Base-by-base conservation (phyloP, 2,888 invertebrate species). In the Abrostola triplasia region DNA sequence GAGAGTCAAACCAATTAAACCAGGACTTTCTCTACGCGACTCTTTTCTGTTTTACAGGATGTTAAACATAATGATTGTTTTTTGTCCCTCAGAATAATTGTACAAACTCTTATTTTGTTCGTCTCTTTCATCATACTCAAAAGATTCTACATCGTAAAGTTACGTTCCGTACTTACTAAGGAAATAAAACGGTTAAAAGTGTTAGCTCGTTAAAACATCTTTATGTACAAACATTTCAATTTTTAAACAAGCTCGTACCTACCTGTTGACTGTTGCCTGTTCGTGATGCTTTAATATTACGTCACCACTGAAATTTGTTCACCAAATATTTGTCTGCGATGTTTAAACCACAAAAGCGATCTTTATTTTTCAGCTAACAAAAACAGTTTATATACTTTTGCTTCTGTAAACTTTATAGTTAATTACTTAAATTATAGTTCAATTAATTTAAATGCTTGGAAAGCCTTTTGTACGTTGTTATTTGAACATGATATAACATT, bases 121-220 rank as follows among this genome's bases (percentile, higher is more conserved):
- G 24, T 56, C 48, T 62, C 59, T 51, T 76, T 59, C 35, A 62
- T 53, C 44, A n/a, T 37, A 36, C 47, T 56, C 50, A n/a, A n/a
- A n/a, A n/a, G n/a, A n/a, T n/a, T 76, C 60, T 67, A n/a, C n/a
- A n/a, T n/a, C 60, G 60, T 76, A 60, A 73, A 76, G 54, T 63
- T 42, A 48, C 72, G 51, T 60, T 58, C 38, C 35, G 48, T 60
- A 66, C 66, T 76, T 47, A 50, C 61, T 37, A 24, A 55, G 59
- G 51, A 50, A 56, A 76, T 63, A 66, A 73, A 71, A 73, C 42
- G 67, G 47, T 56, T 66, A 71, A 71, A 76, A 52, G 55, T 60
- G 41, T 60, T 44, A 24, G 41, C 0, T 58, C 60, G 41, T 72
- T 55, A 71, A 72, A 47, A 57, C 11, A 24, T 49, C 36, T 51